Evolutionary conservation across 2,888 invertebrate species (phyloP), one percentile per base, ranked within the genome.

Genomic region (Crocallis elinguaria): DNA sequence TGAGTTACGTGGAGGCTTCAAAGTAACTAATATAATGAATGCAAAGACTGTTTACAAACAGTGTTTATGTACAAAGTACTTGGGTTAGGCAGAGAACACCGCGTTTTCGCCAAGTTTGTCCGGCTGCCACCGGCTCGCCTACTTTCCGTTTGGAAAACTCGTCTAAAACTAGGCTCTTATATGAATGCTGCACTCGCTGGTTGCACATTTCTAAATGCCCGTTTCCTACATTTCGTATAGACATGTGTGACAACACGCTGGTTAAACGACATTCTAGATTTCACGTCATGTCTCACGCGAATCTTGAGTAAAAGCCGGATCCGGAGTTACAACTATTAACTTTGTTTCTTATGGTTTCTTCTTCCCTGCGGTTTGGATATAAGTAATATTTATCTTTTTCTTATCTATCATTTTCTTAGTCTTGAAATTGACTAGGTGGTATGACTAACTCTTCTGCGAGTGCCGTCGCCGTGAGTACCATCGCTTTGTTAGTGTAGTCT

Each of bases 61-160:
- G 14, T 23, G 8, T 13, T 17, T 19, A 23, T 16, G 13, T 16
- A 30, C n/a, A 29, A 25, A 21, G 16, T 25, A 12, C 27, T 25
- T 38, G 25, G 25, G 42, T 12, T 21, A 19, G 33, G 37, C 12
- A 19, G 36, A 13, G 16, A 16, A 23, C 8, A 21, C 23, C 13
- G 9, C 25, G 41, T 36, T 36, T 67, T 65, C 49, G 64, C 62
- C 63, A 70, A 71, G 72, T 60, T 67, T 75, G 71, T 65, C 69
- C 63, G 69, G 64, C 74, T 77, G 29, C 17, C 32, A n/a, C 30
- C 21, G 60, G 84, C 72, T 87, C 74, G 77, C 86, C 88, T 86
- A 88, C 88, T 89, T 90, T 90, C 88, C 77, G 82, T 79, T 81
- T 81, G 84, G 86, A 84, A 86, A 88, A 88, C 88, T 84, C 73